Evolutionary conservation across 2,888 invertebrate species (phyloP).

Genomic region (Chromoteleia sp.): DNA sequence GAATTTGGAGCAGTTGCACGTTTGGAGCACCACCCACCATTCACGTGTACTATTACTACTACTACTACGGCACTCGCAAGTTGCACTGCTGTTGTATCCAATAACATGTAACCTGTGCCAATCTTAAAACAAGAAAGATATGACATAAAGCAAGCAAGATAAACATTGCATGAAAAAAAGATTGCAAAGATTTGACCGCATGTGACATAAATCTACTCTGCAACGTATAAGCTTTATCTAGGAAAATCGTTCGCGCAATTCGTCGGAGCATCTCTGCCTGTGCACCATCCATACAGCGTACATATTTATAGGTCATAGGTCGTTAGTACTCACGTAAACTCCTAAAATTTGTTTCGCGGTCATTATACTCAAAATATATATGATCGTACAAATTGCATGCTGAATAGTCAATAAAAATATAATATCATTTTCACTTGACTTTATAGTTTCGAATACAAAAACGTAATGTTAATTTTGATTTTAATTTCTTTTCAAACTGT

Average conservation of each 20-base stretch:
- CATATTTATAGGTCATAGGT: slow-evolving; percentile 68
- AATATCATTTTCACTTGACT: no score
- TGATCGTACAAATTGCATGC: neutral
- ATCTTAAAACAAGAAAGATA: slow-evolving; percentile 37
- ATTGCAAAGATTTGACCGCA: neutral
- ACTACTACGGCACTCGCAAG: slow-evolving; percentile 52
- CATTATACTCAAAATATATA: slow-evolving; percentile 36
- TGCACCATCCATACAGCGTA: slow-evolving; percentile 45
- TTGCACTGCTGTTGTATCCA: slow-evolving; percentile 23
- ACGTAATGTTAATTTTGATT: no score
- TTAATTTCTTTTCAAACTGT: no score
- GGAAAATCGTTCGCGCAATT: slow-evolving; percentile 61
- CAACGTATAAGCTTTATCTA: slow-evolving; percentile 32
- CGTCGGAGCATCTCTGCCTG: slow-evolving; percentile 57
- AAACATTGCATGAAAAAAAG: neutral
- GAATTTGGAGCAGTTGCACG: slow-evolving; percentile 64
- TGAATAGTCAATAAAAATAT: no score
- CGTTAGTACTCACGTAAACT: slow-evolving; percentile 59
- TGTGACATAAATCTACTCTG: slow-evolving; percentile 14
- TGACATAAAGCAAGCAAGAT: neutral
- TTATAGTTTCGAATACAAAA: no score
- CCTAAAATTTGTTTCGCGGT: slow-evolving; percentile 47
- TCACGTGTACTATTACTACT: slow-evolving; percentile 53
- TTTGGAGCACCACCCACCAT: slow-evolving; percentile 68
- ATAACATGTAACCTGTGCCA: slow-evolving; percentile 45